Base-by-base conservation (phyloP, 2,797 vertebrate genomes). In the Esox lucius region DNA sequence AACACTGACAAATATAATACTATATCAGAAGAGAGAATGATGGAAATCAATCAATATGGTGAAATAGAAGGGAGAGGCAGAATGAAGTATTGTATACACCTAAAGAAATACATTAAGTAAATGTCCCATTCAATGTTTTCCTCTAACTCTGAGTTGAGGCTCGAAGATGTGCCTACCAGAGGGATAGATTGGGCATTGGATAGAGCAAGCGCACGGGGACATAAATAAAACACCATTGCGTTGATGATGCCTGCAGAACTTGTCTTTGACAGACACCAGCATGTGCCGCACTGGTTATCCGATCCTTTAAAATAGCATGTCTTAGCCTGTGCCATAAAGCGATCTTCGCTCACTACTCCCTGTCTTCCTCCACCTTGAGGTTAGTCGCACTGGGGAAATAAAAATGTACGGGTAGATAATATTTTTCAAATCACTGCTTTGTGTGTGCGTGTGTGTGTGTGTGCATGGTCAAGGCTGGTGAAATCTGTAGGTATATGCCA, bases 261-360 rank as follows among this genome's bases (percentile, higher is more conserved):
- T 86, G 81, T 80, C 84, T 95, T 96, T 99, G 98, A 99, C 89
- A 86, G 98, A 99, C 97, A 97, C 92, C 84, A 94, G 83, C 98
- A 99, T 95, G 91, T 99, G 98, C 85, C 79, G 76, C 78, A 62
- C 80, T 82, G 80, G 97, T 94, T 94, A 97, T 93, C 90, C 88
- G 96, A 98, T 96, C 95, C 94, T 89, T 89, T 91, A 87, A 85
- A 92, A 93, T 89, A 87, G 91, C 78, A 85, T 91, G 91, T 91
- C 95, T 93, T 94, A 92, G 85, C 94, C 86, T 89, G 90, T 90
- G 94, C 94, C 91, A 94, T 93, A 93, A 92, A 91, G 84, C 87
- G 92, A 94, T 89, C 87, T 75, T 78, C 39, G 83, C 91, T 90
- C 92, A 92, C 91, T 93, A 92, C 90, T 78, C 84, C 92, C 22